Base-by-base conservation (phyloP, 2,797 vertebrate genomes). In the Antennarius maculatus region DNA sequence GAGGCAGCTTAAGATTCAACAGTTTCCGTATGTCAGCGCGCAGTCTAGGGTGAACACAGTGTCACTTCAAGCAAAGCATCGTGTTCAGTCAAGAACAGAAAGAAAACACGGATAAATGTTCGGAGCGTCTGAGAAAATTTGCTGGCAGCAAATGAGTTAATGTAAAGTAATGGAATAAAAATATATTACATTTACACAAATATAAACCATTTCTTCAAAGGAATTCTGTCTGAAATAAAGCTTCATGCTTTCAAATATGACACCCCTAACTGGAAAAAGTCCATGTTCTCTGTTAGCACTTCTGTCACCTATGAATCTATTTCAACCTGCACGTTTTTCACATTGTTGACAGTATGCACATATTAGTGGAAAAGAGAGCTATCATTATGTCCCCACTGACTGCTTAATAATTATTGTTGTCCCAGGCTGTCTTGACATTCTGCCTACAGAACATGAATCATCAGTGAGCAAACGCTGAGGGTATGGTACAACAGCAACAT, bases 361-460 rank as follows among this genome's bases (percentile, higher is more conserved):
- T 65, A 57, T 79, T 70, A 63, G 41, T 76, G 68, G 45, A 31
- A 79, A 66, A 63, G 46, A 66, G 43, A 81, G 46, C 55, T 68
- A 84, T 80, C 80, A 84, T 84, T 70, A 85, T 57, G 69, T 78
- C 81, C 67, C 68, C 49, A 66, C 29, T 76, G 69, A 63, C 72
- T 61, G 76, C 77, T 68, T 72, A 67, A 72, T 89, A 78, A 90
- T 87, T 88, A 90, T 70, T 69, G 76, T 84, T 87, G 31, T 87
- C 76, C 77, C 49, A 65, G 74, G 66, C 71, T 71, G 7, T 73
- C 71, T 50, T 74, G 83, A 85, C 74, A 74, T 53, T 80, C 86
- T 85, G 86, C 90, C 86, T 88, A 88, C 89, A 82, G 74, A 80
- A 76, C 54, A 63, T 89, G 88, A 91, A 74, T 92, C 86, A 89